A percentile compares a stretch with the other conserved stretches of the same genome.
These are phyloP conservation scores for Synodontis membranacea DNA, from an alignment of 2,113 vertebrate species.

Conservation along the genomic window DNA sequence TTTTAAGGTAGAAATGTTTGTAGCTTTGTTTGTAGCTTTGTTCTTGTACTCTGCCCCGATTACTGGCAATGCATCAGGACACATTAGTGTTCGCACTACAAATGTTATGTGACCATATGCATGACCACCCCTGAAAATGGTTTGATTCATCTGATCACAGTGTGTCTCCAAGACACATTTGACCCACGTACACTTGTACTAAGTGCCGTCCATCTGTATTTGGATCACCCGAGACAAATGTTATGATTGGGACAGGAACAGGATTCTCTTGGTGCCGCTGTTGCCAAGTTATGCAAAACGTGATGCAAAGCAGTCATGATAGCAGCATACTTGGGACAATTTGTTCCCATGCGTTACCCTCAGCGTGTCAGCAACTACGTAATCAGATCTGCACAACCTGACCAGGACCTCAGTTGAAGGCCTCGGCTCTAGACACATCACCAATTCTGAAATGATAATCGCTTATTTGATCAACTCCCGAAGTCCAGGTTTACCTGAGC, in stretches of 20 bases:
- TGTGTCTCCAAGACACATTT: neutral
- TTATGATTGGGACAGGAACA: neutral
- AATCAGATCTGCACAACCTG: neutral
- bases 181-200: neutral
- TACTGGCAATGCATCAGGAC: neutral
- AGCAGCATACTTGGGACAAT: neutral
- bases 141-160: neutral
- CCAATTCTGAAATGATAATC: neutral
- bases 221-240: neutral
- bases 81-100: neutral
- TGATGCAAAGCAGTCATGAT: conserved; percentile 1
- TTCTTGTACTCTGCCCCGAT: neutral
- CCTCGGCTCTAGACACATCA: neutral
- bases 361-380: no score
- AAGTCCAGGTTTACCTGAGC: neutral
- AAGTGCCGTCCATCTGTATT: neutral
- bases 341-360: neutral
- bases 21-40: neutral
- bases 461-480: no score
- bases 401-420: neutral
- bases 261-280: neutral
- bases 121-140: neutral
- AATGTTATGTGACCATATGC: neutral
- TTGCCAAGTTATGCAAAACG: neutral
- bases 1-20: neutral